Evolutionary conservation across 2,113 vertebrate genomes (phyloP).

Genomic region (Tyrannus savana): DNA sequence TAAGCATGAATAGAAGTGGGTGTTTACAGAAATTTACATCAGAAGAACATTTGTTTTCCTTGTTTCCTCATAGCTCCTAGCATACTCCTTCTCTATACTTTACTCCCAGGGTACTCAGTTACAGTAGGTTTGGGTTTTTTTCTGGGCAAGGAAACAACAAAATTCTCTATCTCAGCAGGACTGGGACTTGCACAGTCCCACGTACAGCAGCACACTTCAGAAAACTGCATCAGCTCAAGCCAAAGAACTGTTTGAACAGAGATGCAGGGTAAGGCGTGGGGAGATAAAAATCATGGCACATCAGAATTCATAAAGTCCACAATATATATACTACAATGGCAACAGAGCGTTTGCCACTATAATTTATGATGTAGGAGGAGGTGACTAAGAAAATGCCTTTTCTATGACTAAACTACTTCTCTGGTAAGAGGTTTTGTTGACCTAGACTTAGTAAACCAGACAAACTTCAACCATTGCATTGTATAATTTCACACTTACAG

Average conservation of each 20-base stretch:
- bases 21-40: background rate
- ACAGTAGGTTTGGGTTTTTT: background rate
- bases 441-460: background rate
- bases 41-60: background rate
- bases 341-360: background rate
- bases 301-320: background rate
- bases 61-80: background rate
- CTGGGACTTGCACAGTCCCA: background rate
- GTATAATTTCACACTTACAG: background rate
- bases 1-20: background rate
- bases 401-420: background rate
- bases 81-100: background rate
- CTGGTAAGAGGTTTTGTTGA: background rate
- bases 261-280: background rate
- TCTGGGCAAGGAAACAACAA: background rate
- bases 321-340: background rate
- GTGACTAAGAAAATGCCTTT: background rate
- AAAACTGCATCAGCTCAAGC: background rate
- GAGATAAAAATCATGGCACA: background rate
- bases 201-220: too few species aligned
- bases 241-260: background rate
- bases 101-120: background rate
- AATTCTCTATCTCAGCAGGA: background rate
- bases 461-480: background rate
- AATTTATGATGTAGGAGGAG: background rate